These are phyloP conservation scores for Anticlea derivata DNA, from an alignment of 2,888 invertebrate species.

Conservation along the genomic window DNA sequence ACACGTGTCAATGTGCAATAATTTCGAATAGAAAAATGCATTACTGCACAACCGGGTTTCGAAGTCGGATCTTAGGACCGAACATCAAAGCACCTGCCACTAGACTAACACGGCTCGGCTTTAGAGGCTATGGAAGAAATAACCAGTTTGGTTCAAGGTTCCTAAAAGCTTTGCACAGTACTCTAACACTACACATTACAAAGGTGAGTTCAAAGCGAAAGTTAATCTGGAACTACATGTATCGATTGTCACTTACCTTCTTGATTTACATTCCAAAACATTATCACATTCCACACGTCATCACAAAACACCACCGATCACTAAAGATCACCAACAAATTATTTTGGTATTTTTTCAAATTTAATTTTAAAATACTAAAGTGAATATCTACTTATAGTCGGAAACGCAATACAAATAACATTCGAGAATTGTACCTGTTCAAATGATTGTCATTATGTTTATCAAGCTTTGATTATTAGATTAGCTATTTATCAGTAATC, in stretches of 20 bases:
- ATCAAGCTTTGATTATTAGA: slow-evolving; percentile 47
- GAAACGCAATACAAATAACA: slow-evolving; percentile 39
- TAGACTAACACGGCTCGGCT: too few relatives aligned
- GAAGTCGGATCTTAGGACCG: too few relatives aligned
- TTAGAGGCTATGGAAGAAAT: too few relatives aligned
- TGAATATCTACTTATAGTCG: slow-evolving; percentile 27
- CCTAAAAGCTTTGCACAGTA: too few relatives aligned
- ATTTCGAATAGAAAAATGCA: too few relatives aligned
- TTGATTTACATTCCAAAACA: slow-evolving; percentile 34
- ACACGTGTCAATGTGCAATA: too few relatives aligned
- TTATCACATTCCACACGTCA: slow-evolving; percentile 18
- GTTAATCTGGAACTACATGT: too few relatives aligned
- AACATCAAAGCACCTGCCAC: too few relatives aligned
- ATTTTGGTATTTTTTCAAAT: not conserved
- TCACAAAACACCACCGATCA: not conserved
- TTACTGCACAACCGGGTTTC: too few relatives aligned
- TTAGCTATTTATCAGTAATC: slow-evolving; percentile 45
- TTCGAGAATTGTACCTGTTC: slow-evolving; percentile 35
- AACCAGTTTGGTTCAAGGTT: too few relatives aligned
- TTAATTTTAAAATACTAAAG: not conserved
- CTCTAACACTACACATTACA: too few relatives aligned
- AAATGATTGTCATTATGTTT: slow-evolving; percentile 49
- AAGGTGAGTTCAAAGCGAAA: too few relatives aligned
- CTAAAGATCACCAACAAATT: not conserved
- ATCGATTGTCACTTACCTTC: slow-evolving; percentile 19